Percentiles rank a stretch among this genome's conserved stretches.
Evolutionary conservation across 92 coral and sea anemone species (phyloP).

Genomic region (Actinostola sp.): DNA sequence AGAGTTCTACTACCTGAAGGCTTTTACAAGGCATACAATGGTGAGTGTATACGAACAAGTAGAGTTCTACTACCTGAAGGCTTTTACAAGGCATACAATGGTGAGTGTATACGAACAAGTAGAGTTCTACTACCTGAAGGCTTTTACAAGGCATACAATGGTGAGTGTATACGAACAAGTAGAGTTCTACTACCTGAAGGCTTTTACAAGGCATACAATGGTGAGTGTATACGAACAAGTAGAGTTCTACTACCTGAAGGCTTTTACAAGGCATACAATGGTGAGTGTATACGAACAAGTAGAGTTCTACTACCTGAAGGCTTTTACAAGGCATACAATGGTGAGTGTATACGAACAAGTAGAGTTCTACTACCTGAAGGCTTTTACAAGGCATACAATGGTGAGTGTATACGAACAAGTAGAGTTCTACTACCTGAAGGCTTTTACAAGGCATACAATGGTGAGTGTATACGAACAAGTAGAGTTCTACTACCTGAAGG

Average conservation of each 20-base stretch:
- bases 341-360: conserved; percentile 87
- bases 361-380: conserved; percentile 80
- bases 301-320: conserved; percentile 80
- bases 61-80: conserved; percentile 80
- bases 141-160: conserved; percentile 82
- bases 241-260: conserved; percentile 80
- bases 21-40: conserved; percentile 82
- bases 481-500: conserved; percentile 80
- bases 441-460: conserved; percentile 82
- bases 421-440: conserved; percentile 80
- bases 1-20: conserved; percentile 80
- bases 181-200: conserved; percentile 80
- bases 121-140: conserved; percentile 80
- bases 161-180: conserved; percentile 87
- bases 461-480: conserved; percentile 87
- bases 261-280: conserved; percentile 82
- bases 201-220: conserved; percentile 82
- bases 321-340: conserved; percentile 82
- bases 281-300: conserved; percentile 87
- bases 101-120: conserved; percentile 87
- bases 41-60: conserved; percentile 87
- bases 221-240: conserved; percentile 87
- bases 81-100: conserved; percentile 82
- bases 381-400: conserved; percentile 82
- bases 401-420: conserved; percentile 87